Evolutionary conservation across 2,113 vertebrate genomes (phyloP).

Genomic region (Atractosteus spatula): DNA sequence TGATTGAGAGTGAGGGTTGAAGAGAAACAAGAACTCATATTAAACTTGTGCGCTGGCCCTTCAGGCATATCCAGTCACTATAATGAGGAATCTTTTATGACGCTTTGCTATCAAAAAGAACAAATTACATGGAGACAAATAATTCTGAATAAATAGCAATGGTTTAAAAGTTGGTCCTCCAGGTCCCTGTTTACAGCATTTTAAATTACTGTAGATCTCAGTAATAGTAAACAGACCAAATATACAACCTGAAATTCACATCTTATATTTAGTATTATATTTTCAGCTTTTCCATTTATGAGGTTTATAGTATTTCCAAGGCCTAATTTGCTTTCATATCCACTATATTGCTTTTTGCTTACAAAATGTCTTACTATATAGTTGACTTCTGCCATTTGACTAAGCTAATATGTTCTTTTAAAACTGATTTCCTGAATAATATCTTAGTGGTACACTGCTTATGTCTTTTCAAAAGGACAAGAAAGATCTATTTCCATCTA

Average conservation of each 20-base stretch:
- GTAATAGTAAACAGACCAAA: not conserved
- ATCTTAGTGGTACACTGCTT: not conserved
- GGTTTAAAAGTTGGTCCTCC: not conserved
- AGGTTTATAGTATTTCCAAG: not conserved
- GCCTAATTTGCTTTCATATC: no score
- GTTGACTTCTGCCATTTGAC: not conserved
- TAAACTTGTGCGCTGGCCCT: not conserved
- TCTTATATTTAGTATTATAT: not conserved
- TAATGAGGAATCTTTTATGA: not conserved
- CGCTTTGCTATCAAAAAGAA: constrained; percentile 1
- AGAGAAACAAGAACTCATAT: constrained; percentile 7
- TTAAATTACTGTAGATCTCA: not conserved
- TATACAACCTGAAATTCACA: not conserved
- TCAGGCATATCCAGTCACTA: not conserved
- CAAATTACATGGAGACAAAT: constrained; percentile 2
- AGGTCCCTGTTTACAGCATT: not conserved
- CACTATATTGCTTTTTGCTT: no score
- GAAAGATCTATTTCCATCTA: no score
- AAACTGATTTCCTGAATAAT: constrained; percentile 4
- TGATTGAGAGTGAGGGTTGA: constrained; percentile 11
- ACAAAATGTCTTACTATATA: not conserved
- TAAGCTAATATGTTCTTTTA: not conserved
- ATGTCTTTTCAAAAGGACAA: no score
- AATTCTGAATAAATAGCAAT: not conserved
- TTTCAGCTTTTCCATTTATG: not conserved